Base-by-base conservation (phyloP, 2,113 vertebrate genomes). In the Pterocles gutturalis region DNA sequence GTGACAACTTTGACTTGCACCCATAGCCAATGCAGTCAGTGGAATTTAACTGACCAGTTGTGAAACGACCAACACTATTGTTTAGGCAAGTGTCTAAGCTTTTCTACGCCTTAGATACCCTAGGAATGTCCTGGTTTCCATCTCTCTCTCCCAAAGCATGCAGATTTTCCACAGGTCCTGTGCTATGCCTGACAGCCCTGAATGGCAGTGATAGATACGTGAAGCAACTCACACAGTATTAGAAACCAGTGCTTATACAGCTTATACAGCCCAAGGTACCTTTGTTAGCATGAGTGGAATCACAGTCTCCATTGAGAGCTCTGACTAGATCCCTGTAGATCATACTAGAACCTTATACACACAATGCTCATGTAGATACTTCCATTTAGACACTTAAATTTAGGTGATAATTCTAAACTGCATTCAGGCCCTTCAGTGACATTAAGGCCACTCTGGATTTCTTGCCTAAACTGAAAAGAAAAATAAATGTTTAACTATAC, bases 301-400 rank as follows among this genome's bases (percentile, higher is more conserved):
- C 2, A 1, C 25, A 60, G 26, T 17, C 19, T 84, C 13, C 17
- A 15, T 4, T 54, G 45, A 38, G 33, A 60, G 20, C 5, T 83
- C 20, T 73, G 45, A 65, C 19, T 64, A 28, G 25, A 72, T 43
- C 11, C 69, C 34, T 33, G 12, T 46, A 26, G 38, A 10, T 69
- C 0, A 0, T 28, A 43, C 9, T 46, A 11, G 13, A 11, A 25
- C 5, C 10, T 64, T 46, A 34, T 3, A 48, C 8, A 61, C 2
- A 11, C 18, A 46, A 10, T 38, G 13, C 4, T 64, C 10, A 21
- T 11, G 13, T 17, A 83, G 57, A 12, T 7, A 17, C 10, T 71
- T 60, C 20, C 16, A n/a, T 71, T 34, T 29, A 70, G 20, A 45
- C 7, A 28, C 20, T 31, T 26, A 55, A 70, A 61, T 58, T 60